Conservation (phyloP, 2,797 vertebrate species). For the Serranus cabrilla region DNA sequence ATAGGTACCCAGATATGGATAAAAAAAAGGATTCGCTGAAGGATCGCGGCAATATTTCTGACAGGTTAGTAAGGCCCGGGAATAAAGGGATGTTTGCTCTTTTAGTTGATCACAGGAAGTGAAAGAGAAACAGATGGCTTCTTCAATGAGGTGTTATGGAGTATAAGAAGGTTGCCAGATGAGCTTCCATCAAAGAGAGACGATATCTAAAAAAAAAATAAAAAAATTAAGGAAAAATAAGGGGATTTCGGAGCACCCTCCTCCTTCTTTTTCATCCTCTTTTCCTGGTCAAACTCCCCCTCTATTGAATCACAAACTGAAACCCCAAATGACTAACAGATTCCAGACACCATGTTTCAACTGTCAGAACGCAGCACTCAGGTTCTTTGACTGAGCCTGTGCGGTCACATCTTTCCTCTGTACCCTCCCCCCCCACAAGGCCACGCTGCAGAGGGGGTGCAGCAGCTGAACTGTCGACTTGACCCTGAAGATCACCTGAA, state of each 20-base stretch:
- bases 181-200: constrained; percentile 53
- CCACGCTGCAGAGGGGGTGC: constrained; percentile 39
- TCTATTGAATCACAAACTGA: constrained; percentile 64
- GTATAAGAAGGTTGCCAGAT: constrained; percentile 26
- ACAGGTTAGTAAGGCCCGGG: constrained; percentile 31
- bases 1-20: constrained; percentile 37
- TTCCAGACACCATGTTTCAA: constrained; percentile 72
- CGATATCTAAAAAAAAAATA: constrained; percentile 44
- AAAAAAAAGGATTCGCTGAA: constrained; percentile 33
- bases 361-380: constrained; percentile 68
- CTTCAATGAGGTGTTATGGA: constrained; percentile 32
- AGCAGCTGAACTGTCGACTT: constrained; percentile 40
- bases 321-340: constrained; percentile 82
- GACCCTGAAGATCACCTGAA: constrained; percentile 59
- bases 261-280: constrained; percentile 49
- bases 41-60: constrained; percentile 37
- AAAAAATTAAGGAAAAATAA: background rate
- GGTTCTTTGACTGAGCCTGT: constrained; percentile 72
- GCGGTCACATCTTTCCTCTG: constrained; percentile 68
- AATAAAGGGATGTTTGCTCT: constrained; percentile 25
- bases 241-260: constrained; percentile 57
- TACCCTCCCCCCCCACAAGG: constrained; percentile 66
- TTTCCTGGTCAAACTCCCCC: constrained; percentile 64
- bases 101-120: constrained; percentile 38
- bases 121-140: constrained; percentile 26